phyloP scores from a whole-genome alignment of 92 coral and sea anemone species.

The Porites divaricata region DNA sequence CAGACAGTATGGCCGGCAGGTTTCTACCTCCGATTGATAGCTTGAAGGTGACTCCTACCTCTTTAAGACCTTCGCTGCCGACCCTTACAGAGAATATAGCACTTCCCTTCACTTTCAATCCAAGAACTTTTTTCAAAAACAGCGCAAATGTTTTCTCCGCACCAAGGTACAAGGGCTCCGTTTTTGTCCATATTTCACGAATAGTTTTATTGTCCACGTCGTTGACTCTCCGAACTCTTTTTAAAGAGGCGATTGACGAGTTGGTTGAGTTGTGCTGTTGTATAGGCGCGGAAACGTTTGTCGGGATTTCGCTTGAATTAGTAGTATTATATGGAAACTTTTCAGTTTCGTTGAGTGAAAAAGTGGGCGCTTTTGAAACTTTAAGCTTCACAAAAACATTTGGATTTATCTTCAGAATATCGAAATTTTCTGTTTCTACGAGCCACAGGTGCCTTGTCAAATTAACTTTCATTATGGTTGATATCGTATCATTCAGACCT shows the following conservation, averaged over 20 bases:
- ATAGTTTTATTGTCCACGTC: background rate
- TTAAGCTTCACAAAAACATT: slow-evolving; percentile 22
- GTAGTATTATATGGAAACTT: no score
- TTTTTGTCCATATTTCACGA: background rate
- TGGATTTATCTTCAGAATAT: slow-evolving; percentile 10
- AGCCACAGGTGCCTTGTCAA: slow-evolving; percentile 29
- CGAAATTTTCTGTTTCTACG: slow-evolving; percentile 16
- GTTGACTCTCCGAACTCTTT: slow-evolving; percentile 5
- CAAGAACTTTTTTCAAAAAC: slow-evolving; percentile 26
- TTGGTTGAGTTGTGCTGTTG: background rate
- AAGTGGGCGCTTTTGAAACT: background rate
- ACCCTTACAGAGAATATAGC: background rate
- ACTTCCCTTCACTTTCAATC: slow-evolving; percentile 17
- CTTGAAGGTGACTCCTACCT: background rate
- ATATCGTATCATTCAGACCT: slow-evolving; percentile 11
- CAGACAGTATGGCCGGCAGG: no score
- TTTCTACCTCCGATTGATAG: slow-evolving; percentile 6
- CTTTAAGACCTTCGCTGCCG: background rate
- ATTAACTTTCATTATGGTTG: slow-evolving; percentile 24
- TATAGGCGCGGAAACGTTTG: background rate
- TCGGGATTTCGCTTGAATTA: background rate
- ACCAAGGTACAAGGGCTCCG: no score
- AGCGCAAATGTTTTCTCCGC: background rate
- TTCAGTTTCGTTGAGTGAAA: background rate
- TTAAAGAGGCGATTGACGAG: background rate